A percentile compares a stretch with the other conserved stretches of the same genome.
Conservation (phyloP, 1,140 invertebrate genomes). For the Drosophila bifasciata region DNA sequence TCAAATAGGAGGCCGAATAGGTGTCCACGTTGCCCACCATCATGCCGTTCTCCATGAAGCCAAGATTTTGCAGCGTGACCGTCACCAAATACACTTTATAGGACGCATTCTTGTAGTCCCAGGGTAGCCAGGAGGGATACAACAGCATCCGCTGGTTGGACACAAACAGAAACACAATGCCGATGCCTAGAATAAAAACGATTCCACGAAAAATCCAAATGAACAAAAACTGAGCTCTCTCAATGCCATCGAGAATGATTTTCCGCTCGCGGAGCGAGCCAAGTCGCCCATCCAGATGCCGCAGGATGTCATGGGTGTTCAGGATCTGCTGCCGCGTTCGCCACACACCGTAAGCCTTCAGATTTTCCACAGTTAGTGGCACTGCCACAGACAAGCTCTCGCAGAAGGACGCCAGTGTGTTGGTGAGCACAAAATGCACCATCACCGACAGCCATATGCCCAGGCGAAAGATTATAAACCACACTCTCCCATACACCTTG, state of each 20-base stretch:
- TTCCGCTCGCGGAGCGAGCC: slow-evolving; percentile 5
- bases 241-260: slow-evolving; percentile 14
- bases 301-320: slow-evolving; percentile 23
- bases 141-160: slow-evolving; percentile 35
- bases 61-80: neutral
- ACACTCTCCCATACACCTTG: slow-evolving; percentile 26
- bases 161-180: slow-evolving; percentile 7
- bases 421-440: slow-evolving; percentile 22
- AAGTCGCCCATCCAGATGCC: slow-evolving; percentile 43
- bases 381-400: slow-evolving; percentile 45
- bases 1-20: slow-evolving; percentile 65
- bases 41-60: neutral
- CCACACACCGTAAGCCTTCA: slow-evolving; percentile 49
- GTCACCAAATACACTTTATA: slow-evolving; percentile 15
- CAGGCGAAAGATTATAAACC: neutral
- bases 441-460: slow-evolving; percentile 15
- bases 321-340: slow-evolving; percentile 25
- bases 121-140: slow-evolving; percentile 63
- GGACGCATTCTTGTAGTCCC: slow-evolving; percentile 46
- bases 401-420: slow-evolving; percentile 47
- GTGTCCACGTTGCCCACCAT: slow-evolving; percentile 35
- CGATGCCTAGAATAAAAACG: rapidly evolving
- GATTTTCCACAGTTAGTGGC: slow-evolving; percentile 23
- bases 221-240: neutral
- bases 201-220: neutral